phyloP scores from a whole-genome alignment of 2,113 vertebrate genomes.

The Oncorhynchus kisutch region DNA sequence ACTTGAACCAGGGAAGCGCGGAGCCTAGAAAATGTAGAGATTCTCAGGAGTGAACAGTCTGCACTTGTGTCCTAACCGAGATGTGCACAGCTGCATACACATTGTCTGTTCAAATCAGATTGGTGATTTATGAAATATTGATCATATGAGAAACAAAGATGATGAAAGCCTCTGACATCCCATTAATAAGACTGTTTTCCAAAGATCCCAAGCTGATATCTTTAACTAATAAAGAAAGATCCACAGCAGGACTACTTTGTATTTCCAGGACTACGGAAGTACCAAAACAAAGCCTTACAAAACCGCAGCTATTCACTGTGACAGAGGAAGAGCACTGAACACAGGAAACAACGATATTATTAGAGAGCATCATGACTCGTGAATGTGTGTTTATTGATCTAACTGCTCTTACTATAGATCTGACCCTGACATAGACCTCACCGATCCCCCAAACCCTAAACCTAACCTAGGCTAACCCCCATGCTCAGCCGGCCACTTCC shows the following conservation, averaged over 20 bases:
- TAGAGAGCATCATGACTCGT: neutral
- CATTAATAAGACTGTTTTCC: neutral
- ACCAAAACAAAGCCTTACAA: neutral
- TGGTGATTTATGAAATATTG: neutral
- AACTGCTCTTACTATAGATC: too few species aligned
- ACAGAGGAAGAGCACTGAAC: neutral
- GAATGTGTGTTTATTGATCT: too few species aligned
- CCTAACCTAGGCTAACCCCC: too few species aligned
- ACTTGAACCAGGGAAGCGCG: neutral
- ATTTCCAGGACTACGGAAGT: too few species aligned
- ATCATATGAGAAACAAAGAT: neutral
- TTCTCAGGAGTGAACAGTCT: neutral
- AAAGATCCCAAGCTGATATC: neutral
- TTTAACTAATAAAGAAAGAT: neutral
- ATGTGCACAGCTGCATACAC: neutral
- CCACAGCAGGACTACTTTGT: neutral
- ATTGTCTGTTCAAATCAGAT: neutral
- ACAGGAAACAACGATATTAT: neutral
- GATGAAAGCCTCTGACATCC: neutral
- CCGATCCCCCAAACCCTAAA: too few species aligned
- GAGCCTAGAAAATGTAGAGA: neutral
- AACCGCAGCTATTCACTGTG: neutral
- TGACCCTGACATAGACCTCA: too few species aligned
- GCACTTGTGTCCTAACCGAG: neutral
- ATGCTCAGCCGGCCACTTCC: too few species aligned